Evolutionary conservation across 1,140 invertebrate genomes (phyloP).

Genomic region (Atta texana): DNA sequence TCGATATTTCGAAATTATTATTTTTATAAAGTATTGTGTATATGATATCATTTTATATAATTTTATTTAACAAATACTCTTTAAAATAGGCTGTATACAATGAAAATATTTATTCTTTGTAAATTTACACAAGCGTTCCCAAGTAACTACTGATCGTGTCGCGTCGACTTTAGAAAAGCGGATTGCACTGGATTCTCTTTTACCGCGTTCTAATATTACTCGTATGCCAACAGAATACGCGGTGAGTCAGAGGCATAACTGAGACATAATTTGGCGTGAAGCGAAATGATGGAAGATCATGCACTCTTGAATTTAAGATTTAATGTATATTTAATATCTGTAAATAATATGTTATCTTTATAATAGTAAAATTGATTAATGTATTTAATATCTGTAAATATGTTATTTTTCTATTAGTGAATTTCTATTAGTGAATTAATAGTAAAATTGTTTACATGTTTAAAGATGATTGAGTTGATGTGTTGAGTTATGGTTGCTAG

Average conservation of each 20-base stretch:
- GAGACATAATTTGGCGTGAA: conserved; percentile 63
- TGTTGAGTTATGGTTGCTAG: too few relatives aligned
- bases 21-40: not conserved
- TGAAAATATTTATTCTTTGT: not conserved
- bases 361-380: conserved; percentile 13
- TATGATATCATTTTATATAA: not conserved
- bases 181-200: conserved; percentile 41
- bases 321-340: not conserved
- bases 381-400: not conserved
- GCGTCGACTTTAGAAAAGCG: conserved; percentile 8
- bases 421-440: not conserved
- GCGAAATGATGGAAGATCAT: conserved; percentile 36
- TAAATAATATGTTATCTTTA: not conserved
- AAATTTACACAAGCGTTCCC: conserved; percentile 1
- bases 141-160: not conserved
- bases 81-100: not conserved
- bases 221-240: conserved; percentile 62
- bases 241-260: conserved; percentile 74
- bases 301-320: conserved; percentile 12
- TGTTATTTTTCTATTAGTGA: not conserved
- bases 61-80: not conserved
- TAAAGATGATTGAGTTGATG: not conserved
- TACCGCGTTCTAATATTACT: conserved; percentile 78
- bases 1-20: not conserved
- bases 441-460: conserved; percentile 9